A percentile compares a stretch with the other conserved stretches of the same genome.
These are phyloP conservation scores for Drosophila putrida DNA, from an alignment of 2,888 invertebrate genomes.

Conservation along the genomic window DNA sequence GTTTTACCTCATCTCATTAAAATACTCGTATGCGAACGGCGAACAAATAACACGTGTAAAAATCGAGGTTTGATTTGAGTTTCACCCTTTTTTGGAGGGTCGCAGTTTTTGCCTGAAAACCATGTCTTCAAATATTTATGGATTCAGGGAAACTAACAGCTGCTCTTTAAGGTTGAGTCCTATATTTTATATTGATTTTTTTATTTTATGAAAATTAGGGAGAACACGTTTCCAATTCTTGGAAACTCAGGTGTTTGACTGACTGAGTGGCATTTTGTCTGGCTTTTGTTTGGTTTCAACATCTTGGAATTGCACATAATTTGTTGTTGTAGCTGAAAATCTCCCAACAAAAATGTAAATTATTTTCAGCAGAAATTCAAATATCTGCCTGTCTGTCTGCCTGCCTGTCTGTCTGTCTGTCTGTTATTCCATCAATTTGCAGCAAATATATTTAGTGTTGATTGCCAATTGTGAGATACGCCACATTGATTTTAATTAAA, in stretches of 20 bases:
- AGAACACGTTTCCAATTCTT: neutral
- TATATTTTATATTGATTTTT: constrained; percentile 9
- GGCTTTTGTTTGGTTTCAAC: constrained; percentile 12
- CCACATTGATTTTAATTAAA: constrained; percentile 38
- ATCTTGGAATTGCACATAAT: constrained; percentile 23
- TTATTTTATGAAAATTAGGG: neutral
- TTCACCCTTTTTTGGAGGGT: neutral
- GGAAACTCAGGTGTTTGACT: constrained; percentile 25
- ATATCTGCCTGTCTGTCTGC: neutral
- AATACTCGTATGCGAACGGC: neutral
- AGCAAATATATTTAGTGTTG: constrained; percentile 10
- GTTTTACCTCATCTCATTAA: constrained; percentile 19
- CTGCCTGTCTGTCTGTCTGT: neutral
- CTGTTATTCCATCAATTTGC: neutral
- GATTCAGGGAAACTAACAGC: constrained; percentile 5
- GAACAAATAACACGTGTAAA: neutral
- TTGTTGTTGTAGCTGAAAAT: constrained; percentile 21
- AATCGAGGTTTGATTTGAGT: neutral
- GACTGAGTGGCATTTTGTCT: constrained; percentile 38
- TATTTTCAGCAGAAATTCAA: constrained; percentile 12
- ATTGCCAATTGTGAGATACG: constrained; percentile 5
- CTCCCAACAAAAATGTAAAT: neutral
- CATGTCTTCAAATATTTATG: constrained; percentile 2
- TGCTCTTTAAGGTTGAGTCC: neutral
- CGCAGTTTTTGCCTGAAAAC: neutral